A percentile compares a stretch with the other conserved stretches of the same genome.
Evolutionary conservation across 2,888 invertebrate genomes (phyloP).

Genomic region (Lasiommata megera): DNA sequence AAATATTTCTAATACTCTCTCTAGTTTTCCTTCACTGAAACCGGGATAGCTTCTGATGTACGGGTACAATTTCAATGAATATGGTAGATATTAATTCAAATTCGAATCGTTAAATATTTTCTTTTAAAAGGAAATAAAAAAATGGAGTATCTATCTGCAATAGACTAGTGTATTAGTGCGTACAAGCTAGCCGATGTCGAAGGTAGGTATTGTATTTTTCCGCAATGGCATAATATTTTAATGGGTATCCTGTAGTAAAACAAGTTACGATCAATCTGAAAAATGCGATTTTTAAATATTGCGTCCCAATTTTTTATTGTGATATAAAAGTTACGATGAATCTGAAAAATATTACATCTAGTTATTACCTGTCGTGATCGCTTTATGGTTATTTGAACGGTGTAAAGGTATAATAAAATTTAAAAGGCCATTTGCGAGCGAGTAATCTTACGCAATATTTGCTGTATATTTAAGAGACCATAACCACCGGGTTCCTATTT

Average conservation of each 20-base stretch:
- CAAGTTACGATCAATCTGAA: slow-evolving; percentile 1
- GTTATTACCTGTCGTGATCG: slow-evolving; percentile 72
- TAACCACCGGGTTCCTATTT: neutral
- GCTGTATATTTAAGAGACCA: slow-evolving; percentile 8
- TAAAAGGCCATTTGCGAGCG: slow-evolving; percentile 54
- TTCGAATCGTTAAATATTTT: too few relatives aligned
- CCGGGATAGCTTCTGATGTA: too few relatives aligned
- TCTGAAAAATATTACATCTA: slow-evolving; percentile 70
- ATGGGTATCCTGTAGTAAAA: neutral
- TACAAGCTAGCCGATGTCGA: too few relatives aligned
- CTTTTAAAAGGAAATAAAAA: too few relatives aligned
- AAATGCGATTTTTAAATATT: slow-evolving; percentile 1
- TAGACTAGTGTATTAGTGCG: too few relatives aligned
- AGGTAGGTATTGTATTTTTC: too few relatives aligned
- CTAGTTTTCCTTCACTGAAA: too few relatives aligned
- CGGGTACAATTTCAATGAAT: too few relatives aligned
- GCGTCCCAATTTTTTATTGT: slow-evolving; percentile 46
- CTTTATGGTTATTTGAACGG: slow-evolving; percentile 74
- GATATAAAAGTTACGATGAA: slow-evolving; percentile 76
- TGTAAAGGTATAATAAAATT: slow-evolving; percentile 66
- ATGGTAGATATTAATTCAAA: too few relatives aligned
- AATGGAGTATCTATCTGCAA: too few relatives aligned
- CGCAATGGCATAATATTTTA: neutral
- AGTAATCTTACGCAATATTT: slow-evolving; percentile 15
- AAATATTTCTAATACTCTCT: too few relatives aligned